phyloP scores from a whole-genome alignment of 2,113 vertebrate species.

The Cranoglanis bouderius region DNA sequence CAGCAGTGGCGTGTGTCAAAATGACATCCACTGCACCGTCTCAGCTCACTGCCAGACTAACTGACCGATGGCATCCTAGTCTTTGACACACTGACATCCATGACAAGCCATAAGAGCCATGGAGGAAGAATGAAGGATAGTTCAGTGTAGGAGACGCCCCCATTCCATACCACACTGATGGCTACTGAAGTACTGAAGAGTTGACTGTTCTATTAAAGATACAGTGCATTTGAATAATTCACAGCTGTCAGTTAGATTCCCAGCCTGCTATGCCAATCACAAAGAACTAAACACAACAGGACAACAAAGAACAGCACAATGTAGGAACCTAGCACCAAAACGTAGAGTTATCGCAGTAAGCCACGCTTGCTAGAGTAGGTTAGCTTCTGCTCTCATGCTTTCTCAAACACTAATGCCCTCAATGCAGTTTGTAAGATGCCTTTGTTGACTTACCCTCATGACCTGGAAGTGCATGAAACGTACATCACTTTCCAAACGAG shows the following conservation, averaged over 20 bases:
- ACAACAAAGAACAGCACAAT: not conserved
- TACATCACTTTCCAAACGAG: not conserved
- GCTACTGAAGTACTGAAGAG: not conserved
- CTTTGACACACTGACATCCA: conserved; percentile 56
- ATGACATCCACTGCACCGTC: conserved; percentile 23
- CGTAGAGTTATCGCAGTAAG: not conserved
- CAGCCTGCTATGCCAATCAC: not conserved
- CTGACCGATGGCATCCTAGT: conserved; percentile 59
- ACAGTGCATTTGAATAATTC: not conserved
- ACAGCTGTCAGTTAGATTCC: not conserved
- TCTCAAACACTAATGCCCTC: not conserved
- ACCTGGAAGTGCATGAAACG: not conserved
- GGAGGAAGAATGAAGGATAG: conserved; percentile 1
- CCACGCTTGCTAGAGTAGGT: not conserved
- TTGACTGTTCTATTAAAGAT: not conserved
- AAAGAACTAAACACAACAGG: not conserved
- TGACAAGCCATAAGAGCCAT: conserved; percentile 20
- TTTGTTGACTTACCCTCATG: not conserved
- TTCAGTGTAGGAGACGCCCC: not conserved
- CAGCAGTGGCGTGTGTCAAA: conserved; percentile 44
- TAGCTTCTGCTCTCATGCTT: too few relatives aligned
- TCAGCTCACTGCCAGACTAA: conserved; percentile 57
- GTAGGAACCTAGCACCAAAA: not conserved
- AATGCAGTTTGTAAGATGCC: too few relatives aligned
- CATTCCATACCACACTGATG: not conserved